Evolutionary conservation across 2,888 invertebrate genomes (phyloP), one percentile per base, ranked within the genome.

Genomic region (Lymantria dispar): DNA sequence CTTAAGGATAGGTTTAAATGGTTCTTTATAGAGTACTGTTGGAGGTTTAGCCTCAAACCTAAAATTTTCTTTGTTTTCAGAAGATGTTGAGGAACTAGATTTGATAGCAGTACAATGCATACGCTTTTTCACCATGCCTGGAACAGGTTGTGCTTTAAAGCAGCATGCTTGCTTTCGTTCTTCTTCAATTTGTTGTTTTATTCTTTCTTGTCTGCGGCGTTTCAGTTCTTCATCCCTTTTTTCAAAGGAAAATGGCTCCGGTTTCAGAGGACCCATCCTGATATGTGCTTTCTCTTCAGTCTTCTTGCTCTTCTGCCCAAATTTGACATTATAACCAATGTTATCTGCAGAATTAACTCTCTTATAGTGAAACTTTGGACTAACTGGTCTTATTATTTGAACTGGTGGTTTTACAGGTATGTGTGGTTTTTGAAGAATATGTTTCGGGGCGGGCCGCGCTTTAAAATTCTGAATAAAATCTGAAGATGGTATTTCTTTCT

Each of bases 71-170:
- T 89, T 87, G 43, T 88, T 88, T 0, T 83, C 85, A 8, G 87
- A 88, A 39, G 80, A 60, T 14, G 78, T 74, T 5, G 89, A 87
- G 0, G 77, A 63, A 48, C 71, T 60, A 0, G 74, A 72, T 52
- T 83, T 85, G 0, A 72, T 50, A 1, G 69, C 63, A 47, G 49
- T 68, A 81, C 37, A 84, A 57, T 62, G 84, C 82, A 74, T 92
- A 49, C 51, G 85, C 76, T 79, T 92, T 70, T 67, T 92, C 64
- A 80, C 87, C 63, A 62, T 80, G n/a, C 73, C 75, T 0, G 95
- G 95, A 11, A 94, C 73, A 0, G 95, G 95, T 45, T 94, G 93
- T 0, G 96, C 96, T 77, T 94, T 95, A 68, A 96, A 96, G 60
- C 93, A 92, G 0, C 92, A 83, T 0, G 92, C 89, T 73, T 94